Base-by-base conservation (phyloP, 2,888 invertebrate genomes). In the Ophion slaviceki region DNA sequence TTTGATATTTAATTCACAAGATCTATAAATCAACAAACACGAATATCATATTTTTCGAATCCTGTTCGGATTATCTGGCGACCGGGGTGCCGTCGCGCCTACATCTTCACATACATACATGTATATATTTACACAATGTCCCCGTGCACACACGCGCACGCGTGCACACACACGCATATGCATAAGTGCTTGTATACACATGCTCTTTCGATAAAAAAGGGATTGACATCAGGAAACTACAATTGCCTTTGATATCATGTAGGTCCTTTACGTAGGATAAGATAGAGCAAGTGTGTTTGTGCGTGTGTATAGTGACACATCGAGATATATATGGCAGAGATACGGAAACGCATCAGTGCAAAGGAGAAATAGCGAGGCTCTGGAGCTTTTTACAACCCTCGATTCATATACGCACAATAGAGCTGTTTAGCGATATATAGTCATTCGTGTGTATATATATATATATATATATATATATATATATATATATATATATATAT, bases 341-440 rank as follows among this genome's bases (percentile, higher is more conserved):
- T 70, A 20, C 10, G 75, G 59, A 59, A 66, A 82, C 79, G 57
- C 17, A 53, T 1, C 4, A 68, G 80, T 70, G 81, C 67, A 76
- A 77, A 71, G 24, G 72, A 36, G 75, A 64, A 45, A 66, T 47
- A 11, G 28, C 74, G 36, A 57, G 68, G 68, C 70, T 81, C 64
- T 62, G 74, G 72, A 80, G 68, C 84, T 85, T 85, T 81, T 74
- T 78, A 68, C 61, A 71, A n/a, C 75, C 17, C 17, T 53, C 53
- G 53, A 53, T 53, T 11, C 53, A 53, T 68, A 79, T 79, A 75
- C 75, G 82, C 82, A 85, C 79, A 85, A 82, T 82, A 47, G 71
- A 61, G 36, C 40, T 40, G 62, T 28, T 14, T 40, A 11, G 32
- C 20, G 32, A 79, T 64, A 62, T 53, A 62, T 36, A 70, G 17